phyloP scores from a whole-genome alignment of 1,140 invertebrate genomes.

The Drosophila athabasca region DNA sequence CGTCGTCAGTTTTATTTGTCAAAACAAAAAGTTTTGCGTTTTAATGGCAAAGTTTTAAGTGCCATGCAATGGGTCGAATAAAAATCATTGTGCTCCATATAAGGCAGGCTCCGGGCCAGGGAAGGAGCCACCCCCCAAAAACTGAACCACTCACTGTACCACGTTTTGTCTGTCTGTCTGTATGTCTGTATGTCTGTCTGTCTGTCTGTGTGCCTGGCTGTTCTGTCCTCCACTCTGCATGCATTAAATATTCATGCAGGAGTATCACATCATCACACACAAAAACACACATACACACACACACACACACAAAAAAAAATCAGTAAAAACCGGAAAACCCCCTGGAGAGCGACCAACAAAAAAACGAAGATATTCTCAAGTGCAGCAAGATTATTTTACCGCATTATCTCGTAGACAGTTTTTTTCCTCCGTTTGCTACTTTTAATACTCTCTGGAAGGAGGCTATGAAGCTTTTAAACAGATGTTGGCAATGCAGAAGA shows the following conservation, averaged over 20 bases:
- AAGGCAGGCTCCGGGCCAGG: constrained; percentile 20
- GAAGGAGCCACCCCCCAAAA: neutral
- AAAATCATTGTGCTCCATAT: constrained; percentile 54
- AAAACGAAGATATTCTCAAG: constrained; percentile 43
- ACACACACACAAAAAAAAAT: constrained; percentile 5
- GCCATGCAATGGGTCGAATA: constrained; percentile 57
- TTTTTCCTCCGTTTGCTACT: constrained; percentile 32
- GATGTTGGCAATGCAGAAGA: too few relatives aligned
- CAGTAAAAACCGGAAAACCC: constrained; percentile 18
- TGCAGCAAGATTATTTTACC: constrained; percentile 70
- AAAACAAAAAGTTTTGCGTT: constrained; percentile 56
- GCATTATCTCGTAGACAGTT: constrained; percentile 65
- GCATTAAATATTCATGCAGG: constrained; percentile 80
- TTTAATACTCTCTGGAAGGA: constrained; percentile 6
- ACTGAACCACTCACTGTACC: neutral
- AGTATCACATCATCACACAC: constrained; percentile 32
- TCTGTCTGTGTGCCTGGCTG: too few relatives aligned
- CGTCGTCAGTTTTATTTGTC: constrained; percentile 71
- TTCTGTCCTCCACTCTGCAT: constrained; percentile 29
- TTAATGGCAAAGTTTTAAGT: constrained; percentile 57
- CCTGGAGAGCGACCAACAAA: neutral
- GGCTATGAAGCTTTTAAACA: constrained; percentile 19
- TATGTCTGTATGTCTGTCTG: neutral
- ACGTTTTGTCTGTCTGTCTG: neutral
- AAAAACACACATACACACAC: too few relatives aligned